A percentile compares a stretch with the other conserved stretches of the same genome.
Conservation (phyloP, 2,888 invertebrate species). For the Bembecia ichneumoniformis region DNA sequence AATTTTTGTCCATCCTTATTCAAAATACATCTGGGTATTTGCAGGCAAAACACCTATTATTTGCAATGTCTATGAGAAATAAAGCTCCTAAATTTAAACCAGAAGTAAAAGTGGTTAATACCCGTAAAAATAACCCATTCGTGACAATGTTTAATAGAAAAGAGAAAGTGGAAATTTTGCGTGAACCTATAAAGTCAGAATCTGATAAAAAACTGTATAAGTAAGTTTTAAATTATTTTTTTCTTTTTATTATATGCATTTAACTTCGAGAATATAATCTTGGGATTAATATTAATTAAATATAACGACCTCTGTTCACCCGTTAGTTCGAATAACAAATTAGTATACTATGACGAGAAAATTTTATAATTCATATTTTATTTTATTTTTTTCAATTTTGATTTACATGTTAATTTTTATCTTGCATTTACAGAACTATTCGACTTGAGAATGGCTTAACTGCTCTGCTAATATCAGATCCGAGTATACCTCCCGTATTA, state of each 20-base stretch:
- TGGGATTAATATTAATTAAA: no score
- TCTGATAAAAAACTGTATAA: constrained; percentile 85
- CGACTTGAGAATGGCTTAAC: constrained; percentile 79
- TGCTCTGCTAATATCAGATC: constrained; percentile 80
- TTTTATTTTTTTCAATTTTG: no score
- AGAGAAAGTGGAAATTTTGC: constrained; percentile 59
- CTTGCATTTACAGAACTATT: constrained; percentile 65
- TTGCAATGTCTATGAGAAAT: constrained; percentile 55
- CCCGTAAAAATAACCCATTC: constrained; percentile 22
- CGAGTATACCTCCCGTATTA: constrained; percentile 30
- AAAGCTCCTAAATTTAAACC: constrained; percentile 55
- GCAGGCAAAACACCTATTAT: constrained; percentile 27
- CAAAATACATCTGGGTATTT: constrained; percentile 52
- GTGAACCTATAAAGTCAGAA: constrained; percentile 78
- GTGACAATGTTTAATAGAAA: constrained; percentile 29
- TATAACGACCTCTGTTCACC: no score
- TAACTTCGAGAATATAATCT: no score
- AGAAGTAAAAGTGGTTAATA: constrained; percentile 42
- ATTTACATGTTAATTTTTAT: no score
- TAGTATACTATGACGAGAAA: no score
- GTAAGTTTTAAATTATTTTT: constrained; percentile 43
- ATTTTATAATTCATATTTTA: no score
- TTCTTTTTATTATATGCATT: no score
- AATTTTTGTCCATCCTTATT: constrained; percentile 55
- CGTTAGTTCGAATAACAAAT: no score